phyloP scores from a whole-genome alignment of 1,140 invertebrate species.

The Paraescarpia echinospica region DNA sequence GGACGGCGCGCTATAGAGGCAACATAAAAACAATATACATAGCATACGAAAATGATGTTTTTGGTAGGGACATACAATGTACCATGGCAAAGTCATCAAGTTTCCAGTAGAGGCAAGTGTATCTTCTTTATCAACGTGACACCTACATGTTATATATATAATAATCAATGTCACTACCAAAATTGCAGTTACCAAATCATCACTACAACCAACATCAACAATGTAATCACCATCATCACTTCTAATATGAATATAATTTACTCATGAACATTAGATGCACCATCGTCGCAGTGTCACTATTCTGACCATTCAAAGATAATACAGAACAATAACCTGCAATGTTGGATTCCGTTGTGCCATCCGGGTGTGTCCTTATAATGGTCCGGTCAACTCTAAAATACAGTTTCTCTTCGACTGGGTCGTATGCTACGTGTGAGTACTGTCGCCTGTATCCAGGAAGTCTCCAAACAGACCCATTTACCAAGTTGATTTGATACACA shows the following conservation, averaged over 20 bases:
- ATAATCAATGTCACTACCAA: background rate
- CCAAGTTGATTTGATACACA: background rate
- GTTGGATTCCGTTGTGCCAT: background rate
- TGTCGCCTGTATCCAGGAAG: background rate
- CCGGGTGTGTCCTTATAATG: background rate
- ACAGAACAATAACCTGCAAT: background rate
- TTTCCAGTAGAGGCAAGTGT: background rate
- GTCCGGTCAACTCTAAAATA: background rate
- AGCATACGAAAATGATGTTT: no score
- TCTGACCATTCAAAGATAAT: background rate
- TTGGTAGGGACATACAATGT: no score
- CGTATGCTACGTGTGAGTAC: background rate
- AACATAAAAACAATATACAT: no score
- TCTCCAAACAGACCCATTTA: background rate
- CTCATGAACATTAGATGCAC: background rate
- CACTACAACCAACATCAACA: background rate
- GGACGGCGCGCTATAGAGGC: no score
- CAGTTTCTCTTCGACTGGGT: background rate
- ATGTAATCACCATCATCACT: background rate
- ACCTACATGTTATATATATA: background rate
- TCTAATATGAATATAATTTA: background rate
- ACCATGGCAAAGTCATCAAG: background rate
- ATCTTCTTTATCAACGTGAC: background rate
- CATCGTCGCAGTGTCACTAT: no score
- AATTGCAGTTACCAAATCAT: background rate